Evolutionary conservation across 30 jellyfish, hydroid and myxozoan species (phyloP).

Genomic region (Aurelia coerulea): DNA sequence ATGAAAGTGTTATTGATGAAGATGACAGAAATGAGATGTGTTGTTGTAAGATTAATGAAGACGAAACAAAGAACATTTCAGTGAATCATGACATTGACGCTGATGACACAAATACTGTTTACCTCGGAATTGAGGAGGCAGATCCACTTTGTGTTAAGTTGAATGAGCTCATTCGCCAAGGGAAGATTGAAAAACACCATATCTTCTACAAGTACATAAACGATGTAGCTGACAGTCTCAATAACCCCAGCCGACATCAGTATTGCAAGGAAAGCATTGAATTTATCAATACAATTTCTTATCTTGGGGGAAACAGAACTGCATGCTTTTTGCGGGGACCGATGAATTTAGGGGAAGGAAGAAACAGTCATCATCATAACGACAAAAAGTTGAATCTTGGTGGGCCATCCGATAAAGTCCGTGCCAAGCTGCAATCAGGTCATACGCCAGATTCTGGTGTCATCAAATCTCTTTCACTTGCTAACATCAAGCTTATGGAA

Average conservation of each 20-base stretch:
- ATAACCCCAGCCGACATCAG: slow-evolving; percentile 13
- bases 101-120: neutral
- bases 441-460: slow-evolving; percentile 32
- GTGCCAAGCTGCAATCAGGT: slow-evolving; percentile 29
- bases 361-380: slow-evolving; percentile 22
- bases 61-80: too few relatives aligned
- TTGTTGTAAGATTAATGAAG: too few relatives aligned
- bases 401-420: slow-evolving; percentile 33
- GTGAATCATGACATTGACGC: neutral
- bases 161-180: slow-evolving; percentile 5
- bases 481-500: slow-evolving; percentile 14
- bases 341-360: slow-evolving; percentile 41
- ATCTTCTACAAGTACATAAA: slow-evolving; percentile 25
- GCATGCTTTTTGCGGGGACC: slow-evolving; percentile 20
- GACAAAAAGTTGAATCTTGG: slow-evolving; percentile 22
- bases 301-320: slow-evolving; percentile 31
- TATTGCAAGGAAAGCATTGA: slow-evolving; percentile 12
- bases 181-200: neutral
- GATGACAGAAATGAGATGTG: neutral
- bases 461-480: slow-evolving; percentile 22
- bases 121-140: slow-evolving; percentile 2
- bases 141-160: slow-evolving; percentile 1
- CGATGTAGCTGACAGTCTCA: slow-evolving; percentile 15
- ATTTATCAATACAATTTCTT: slow-evolving; percentile 17
- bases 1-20: neutral